Evolutionary conservation across 2,113 vertebrate genomes (phyloP), one percentile per base, ranked within the genome.

Genomic region (Siniperca chuatsi): DNA sequence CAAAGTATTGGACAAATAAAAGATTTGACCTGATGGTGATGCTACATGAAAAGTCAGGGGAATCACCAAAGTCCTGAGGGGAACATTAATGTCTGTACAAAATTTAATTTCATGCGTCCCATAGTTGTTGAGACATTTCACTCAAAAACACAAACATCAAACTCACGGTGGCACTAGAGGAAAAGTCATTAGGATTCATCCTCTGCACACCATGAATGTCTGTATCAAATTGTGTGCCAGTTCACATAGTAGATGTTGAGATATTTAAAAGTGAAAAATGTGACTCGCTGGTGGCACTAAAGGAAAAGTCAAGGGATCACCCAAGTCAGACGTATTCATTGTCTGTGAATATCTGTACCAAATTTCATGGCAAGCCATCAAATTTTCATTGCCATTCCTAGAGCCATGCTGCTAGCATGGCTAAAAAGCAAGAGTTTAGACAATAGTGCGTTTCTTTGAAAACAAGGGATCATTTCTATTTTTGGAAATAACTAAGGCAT

Each of bases 71-170:
- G 18, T 72, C 33, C 15, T 58, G 37, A 73, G 55, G 54, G 37
- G 37, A 44, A 6, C 54, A 58, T 73, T 21, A 37, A 52, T 13
- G 20, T 57, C 7, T 16, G 21, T n/a, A 55, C 6, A 13, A 16
- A n/a, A n/a, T 16, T 23, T 15, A 0, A 10, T 71, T 35, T 25
- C 0, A 23, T 23, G 4, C 3, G 3, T 42, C 12, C 2, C 0
- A 57, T 37, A 4, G 48, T 4, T 52, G 48, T 55, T 55, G 33
- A 25, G 8, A 42, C 3, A 73, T 73, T 58, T 55, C 33, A 25
- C 35, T 9, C 33, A 55, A n/a, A 66, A 12, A 55, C 48, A 55
- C 11, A 75, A 75, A 62, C 58, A 33, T 61, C 3, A 8, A 46
- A n/a, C 5, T 73, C 23, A 44, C 20, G 54, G 33, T 15, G 11